Base-by-base conservation (phyloP, 2,113 vertebrate species). In the Sisor rabdophorus region DNA sequence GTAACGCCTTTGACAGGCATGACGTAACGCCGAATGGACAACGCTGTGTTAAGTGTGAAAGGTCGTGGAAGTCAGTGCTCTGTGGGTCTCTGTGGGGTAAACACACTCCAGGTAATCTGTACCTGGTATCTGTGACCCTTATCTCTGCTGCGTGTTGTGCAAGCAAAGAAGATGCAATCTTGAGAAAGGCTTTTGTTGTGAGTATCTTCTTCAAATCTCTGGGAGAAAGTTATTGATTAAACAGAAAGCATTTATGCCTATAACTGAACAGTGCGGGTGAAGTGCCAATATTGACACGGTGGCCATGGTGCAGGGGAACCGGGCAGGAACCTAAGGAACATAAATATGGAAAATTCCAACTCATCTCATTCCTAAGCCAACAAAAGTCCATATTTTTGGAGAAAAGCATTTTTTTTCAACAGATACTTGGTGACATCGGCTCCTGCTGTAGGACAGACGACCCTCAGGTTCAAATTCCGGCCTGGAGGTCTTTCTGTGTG, bases 191-290 rank as follows among this genome's bases (percentile, higher is more conserved):
- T 55, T 77, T 71, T 80, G 78, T 77, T 73, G 17, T 76, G 75
- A 82, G 73, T 68, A 55, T 91, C 85, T 81, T 79, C 32, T 74
- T 28, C 77, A 73, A 83, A 86, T 88, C 85, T 74, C 74, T 84
- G 75, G 77, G 73, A 80, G 44, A 47, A 32, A 24, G 72, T 60
- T 81, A 81, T 80, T 85, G 70, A 70, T 85, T 86, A 87, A 88
- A 83, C 70, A 47, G 67, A 77, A 75, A 13, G 54, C 83, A 63
- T 59, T 82, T 70, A 65, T 73, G 80, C 78, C 80, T 74, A 4
- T 72, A 60, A 40, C 58, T 0, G 77, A 54, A 78, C 78, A 74
- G 75, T 81, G 71, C 73, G 55, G 77, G 59, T 74, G 71, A 78
- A 61, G 44, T 60, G 20, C 65, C 24, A 16, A 24, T 50, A 30